Evolutionary conservation across 2,797 vertebrate genomes (phyloP).

Genomic region (Manis pentadactyla): DNA sequence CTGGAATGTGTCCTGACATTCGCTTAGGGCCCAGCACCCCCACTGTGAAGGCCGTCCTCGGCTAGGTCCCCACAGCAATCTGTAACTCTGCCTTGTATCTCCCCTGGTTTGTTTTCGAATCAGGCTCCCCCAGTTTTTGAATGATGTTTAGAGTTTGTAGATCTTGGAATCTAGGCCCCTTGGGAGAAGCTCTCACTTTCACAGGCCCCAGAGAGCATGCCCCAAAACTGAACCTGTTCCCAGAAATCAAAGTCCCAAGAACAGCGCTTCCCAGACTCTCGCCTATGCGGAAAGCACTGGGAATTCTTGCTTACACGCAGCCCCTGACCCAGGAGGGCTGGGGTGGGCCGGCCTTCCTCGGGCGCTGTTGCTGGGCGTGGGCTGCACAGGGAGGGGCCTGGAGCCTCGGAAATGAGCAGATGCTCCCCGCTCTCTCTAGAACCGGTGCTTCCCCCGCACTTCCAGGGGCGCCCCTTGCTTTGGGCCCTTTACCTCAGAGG

Average conservation of each 20-base stretch:
- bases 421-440: accelerated
- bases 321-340: background rate
- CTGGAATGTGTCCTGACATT: background rate
- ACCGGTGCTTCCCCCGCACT: background rate
- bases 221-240: background rate
- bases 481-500: conserved; percentile 92
- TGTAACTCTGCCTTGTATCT: background rate
- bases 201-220: background rate
- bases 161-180: background rate
- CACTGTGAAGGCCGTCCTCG: background rate
- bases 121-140: background rate
- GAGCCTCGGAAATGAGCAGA: accelerated
- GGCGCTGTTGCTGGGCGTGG: accelerated
- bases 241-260: background rate
- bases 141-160: background rate
- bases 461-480: background rate
- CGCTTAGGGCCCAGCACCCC: background rate
- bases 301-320: background rate
- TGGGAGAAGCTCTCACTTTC: background rate
- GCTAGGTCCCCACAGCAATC: background rate
- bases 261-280: background rate
- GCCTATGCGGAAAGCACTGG: background rate
- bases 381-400: accelerated
- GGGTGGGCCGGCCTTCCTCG: background rate
- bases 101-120: background rate